Conservation (phyloP, 2,888 invertebrate genomes). For the Megastigmus dorsalis region DNA sequence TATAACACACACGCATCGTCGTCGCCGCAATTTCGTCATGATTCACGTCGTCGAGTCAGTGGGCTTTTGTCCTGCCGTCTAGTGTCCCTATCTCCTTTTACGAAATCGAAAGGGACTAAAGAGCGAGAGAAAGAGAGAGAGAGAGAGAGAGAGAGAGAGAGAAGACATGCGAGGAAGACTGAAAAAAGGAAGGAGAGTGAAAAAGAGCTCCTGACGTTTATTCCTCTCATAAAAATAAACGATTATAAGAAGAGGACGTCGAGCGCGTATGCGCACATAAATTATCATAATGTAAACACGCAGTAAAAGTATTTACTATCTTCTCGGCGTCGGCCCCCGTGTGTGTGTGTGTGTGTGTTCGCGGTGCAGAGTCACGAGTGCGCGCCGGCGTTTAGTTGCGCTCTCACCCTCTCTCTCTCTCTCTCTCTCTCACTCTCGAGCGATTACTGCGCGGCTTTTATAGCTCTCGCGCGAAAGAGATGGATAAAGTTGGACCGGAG, state of each 20-base stretch:
- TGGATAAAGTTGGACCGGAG: slow-evolving; percentile 47
- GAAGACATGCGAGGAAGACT: background rate
- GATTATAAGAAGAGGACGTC: slow-evolving; percentile 50
- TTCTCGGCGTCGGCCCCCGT: background rate
- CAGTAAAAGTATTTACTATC: slow-evolving; percentile 53
- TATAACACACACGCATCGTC: too few relatives aligned
- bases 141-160: background rate
- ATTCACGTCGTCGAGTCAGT: too few relatives aligned
- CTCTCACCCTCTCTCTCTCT: too few relatives aligned
- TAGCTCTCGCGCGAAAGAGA: slow-evolving; percentile 37
- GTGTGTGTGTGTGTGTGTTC: background rate
- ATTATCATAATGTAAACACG: slow-evolving; percentile 56
- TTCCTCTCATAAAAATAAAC: slow-evolving; percentile 53
- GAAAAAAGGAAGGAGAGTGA: slow-evolving; percentile 5
- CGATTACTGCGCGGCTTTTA: slow-evolving; percentile 45
- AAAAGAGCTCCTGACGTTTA: slow-evolving; percentile 49
- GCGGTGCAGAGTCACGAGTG: slow-evolving; percentile 13
- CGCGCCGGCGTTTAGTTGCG: background rate
- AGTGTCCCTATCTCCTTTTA: too few relatives aligned
- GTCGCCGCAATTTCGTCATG: too few relatives aligned
- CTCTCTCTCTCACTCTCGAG: too few relatives aligned
- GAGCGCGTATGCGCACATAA: slow-evolving; percentile 46
- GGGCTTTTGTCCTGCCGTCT: too few relatives aligned
- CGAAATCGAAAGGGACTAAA: background rate
- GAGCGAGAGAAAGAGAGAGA: background rate